Evolutionary conservation across 1,140 invertebrate species (phyloP).

Genomic region (Drosophila teissieri): DNA sequence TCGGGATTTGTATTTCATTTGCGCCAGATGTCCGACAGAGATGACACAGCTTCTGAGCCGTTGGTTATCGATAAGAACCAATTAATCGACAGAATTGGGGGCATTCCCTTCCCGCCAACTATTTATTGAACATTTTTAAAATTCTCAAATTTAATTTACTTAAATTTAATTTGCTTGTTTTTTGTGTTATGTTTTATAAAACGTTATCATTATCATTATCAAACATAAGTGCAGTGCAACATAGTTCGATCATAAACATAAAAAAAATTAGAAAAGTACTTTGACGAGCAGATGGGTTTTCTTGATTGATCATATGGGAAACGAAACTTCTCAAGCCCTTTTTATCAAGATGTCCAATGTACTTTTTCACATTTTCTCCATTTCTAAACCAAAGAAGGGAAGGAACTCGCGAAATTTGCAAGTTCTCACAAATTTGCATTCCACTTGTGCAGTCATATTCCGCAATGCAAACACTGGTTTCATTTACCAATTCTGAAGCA

Average conservation of each 20-base stretch:
- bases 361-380: constrained; percentile 5
- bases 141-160: background rate
- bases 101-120: background rate
- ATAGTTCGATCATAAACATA: background rate
- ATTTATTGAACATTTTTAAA: background rate
- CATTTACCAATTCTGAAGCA: no score
- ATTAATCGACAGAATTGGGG: constrained; percentile 4
- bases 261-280: background rate
- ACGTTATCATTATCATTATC: no score
- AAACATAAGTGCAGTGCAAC: background rate
- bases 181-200: background rate
- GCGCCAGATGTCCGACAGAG: constrained; percentile 24
- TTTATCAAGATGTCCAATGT: background rate
- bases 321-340: background rate
- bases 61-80: background rate
- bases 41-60: background rate
- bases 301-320: background rate
- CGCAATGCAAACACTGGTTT: no score
- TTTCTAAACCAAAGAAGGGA: constrained; percentile 10
- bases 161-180: background rate
- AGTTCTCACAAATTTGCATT: no score
- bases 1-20: constrained; percentile 8
- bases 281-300: background rate
- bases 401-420: background rate
- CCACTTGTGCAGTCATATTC: no score